Evolutionary conservation across 2,888 invertebrate genomes (phyloP), one percentile per base, ranked within the genome.

Genomic region (Plagiodera versicolora): DNA sequence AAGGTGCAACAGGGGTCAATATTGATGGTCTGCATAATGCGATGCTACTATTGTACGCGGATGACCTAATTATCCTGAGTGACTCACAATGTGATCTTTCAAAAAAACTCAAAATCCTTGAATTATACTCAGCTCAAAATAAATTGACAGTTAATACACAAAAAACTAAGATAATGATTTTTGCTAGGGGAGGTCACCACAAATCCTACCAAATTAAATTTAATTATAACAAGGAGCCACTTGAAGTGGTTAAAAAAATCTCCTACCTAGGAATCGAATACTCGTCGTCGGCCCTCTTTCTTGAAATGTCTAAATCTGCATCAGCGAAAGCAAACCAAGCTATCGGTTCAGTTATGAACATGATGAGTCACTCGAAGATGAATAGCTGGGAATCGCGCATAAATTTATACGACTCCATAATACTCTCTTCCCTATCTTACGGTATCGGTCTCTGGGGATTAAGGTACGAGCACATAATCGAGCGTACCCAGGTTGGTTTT

Each of bases 51-150:
- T 19, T 55, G 19, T 55, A 47, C 17, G 56, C 56, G 1, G 47
- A 48, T 30, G 56, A 47, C 28, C 47, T 56, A 28, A 28, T 56
- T 10, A 48, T 56, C 24, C 47, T 56, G 19, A 46, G 46, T 9
- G 56, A 56, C 11, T 48, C 46, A 19, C 47, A 39, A 44, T 28
- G 16, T 24, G 45, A 56, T 28, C 56, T 56, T 2, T 44, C 16
- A 18, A 55, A 48, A 24, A 47, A 47, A 19, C 18, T 55, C n/a
- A 45, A 48, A 10, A 48, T 48, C 17, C 56, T 56, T 8, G 45
- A 45, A 45, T 45, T 45, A 45, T 45, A 17, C 10, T 45, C 45
- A 45, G 45, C 11, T n/a, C 14, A 14, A 45, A 45, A 45, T 9
- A 45, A 45, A 45, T 14, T 45, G 46, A 53, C 24, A 24, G 24